Percentiles rank a stretch among this genome's conserved stretches.
phyloP scores from a whole-genome alignment of 2,888 invertebrate genomes.

The Ochlodes sylvanus region DNA sequence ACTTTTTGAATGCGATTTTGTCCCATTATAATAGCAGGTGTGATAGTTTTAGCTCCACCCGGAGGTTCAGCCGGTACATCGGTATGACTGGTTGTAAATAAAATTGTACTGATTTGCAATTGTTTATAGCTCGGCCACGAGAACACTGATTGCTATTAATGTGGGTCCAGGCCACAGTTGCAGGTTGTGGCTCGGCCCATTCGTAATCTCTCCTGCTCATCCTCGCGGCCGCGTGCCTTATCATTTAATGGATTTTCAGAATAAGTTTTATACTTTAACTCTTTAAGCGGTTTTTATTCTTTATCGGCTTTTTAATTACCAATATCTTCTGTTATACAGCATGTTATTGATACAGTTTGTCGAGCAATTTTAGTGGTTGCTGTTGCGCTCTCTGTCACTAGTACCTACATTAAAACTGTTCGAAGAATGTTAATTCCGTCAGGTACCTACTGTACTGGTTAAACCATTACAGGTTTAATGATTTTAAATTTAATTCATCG shows the following conservation, averaged over 20 bases:
- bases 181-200: not conserved
- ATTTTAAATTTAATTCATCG: too few relatives aligned
- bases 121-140: not conserved
- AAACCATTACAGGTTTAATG: too few relatives aligned
- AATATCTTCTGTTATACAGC: too few relatives aligned
- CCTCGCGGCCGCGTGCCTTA: not conserved
- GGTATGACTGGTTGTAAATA: not conserved
- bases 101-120: constrained; percentile 3
- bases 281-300: too few relatives aligned
- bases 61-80: not conserved
- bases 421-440: too few relatives aligned
- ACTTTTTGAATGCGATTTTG: not conserved
- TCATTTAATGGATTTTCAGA: constrained; percentile 5
- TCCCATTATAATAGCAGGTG: not conserved
- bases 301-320: too few relatives aligned
- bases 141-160: constrained; percentile 12
- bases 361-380: too few relatives aligned
- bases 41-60: not conserved
- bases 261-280: not conserved
- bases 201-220: not conserved
- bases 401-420: too few relatives aligned
- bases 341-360: too few relatives aligned
- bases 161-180: too few relatives aligned
- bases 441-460: too few relatives aligned
- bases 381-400: too few relatives aligned